Evolutionary conservation across 2,888 invertebrate genomes (phyloP).

Genomic region (Tyria jacobaeae): DNA sequence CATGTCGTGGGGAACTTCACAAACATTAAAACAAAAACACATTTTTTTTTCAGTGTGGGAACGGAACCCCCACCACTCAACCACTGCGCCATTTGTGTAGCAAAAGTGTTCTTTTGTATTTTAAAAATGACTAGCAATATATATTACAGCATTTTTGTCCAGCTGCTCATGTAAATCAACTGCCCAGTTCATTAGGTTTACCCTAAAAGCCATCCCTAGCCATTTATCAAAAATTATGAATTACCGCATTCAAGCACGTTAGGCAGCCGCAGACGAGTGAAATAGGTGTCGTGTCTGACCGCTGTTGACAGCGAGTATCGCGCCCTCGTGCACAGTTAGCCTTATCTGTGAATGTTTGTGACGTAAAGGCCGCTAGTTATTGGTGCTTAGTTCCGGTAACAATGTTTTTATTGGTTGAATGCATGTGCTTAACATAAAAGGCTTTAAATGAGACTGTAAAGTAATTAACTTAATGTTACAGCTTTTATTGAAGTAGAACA

Average conservation of each 20-base stretch:
- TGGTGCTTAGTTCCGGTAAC: slow-evolving; percentile 29
- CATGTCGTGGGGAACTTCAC: no score
- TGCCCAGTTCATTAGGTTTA: slow-evolving; percentile 1
- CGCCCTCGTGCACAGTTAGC: slow-evolving; percentile 44
- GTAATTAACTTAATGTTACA: slow-evolving; percentile 19
- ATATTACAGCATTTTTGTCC: not conserved
- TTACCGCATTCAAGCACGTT: slow-evolving; percentile 39
- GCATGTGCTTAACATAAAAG: slow-evolving; percentile 44
- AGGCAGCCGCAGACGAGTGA: slow-evolving; percentile 31
- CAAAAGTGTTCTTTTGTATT: no score
- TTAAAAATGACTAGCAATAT: not conserved
- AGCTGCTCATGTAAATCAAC: slow-evolving; percentile 4
- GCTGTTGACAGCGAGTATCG: slow-evolving; percentile 43
- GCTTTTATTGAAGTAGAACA: slow-evolving; percentile 11
- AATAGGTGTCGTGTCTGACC: slow-evolving; percentile 29
- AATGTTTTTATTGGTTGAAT: slow-evolving; percentile 37
- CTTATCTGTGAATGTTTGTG: slow-evolving; percentile 40
- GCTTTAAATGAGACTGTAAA: slow-evolving; percentile 24
- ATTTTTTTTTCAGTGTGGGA: no score
- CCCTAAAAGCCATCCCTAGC: slow-evolving; percentile 12
- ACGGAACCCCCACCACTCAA: no score
- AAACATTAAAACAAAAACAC: no score
- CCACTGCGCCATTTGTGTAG: no score
- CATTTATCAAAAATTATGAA: slow-evolving; percentile 29
- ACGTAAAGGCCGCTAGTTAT: slow-evolving; percentile 39